Base-by-base conservation (phyloP, 2,113 vertebrate genomes). In the Triplophysa tibetana region DNA sequence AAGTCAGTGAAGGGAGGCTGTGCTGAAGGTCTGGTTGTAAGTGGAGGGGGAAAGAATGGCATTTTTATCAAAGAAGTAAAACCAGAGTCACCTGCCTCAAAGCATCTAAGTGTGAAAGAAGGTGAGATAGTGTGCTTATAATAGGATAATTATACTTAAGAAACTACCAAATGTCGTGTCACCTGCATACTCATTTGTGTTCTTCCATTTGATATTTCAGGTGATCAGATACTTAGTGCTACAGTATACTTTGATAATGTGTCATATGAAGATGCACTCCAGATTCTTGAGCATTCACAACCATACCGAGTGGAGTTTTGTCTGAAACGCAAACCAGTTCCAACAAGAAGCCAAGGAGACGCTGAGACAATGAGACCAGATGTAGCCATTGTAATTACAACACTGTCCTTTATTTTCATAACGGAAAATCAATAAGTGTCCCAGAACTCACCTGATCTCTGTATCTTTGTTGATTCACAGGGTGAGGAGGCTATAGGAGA, bases 161-260 rank as follows among this genome's bases (percentile, higher is more conserved):
- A 13, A 63, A 23, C 6, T 38, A 24, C 33, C 5, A 38, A 17
- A 8, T 19, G 13, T n/a, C 13, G 56, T 63, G 26, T 63, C 58
- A 17, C 26, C 43, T 38, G 60, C 23, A 78, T 48, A 14, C 62
- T 69, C 24, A 74, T 84, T 78, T 78, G 3, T 56, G 54, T 81
- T 4, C 16, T 45, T 50, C 16, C 83, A 98, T 84, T 1, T 58
- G 24, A 74, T 1, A 16, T 41, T 48, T 21, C 85, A 99, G 98
- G 98, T 74, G 98, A 99, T 84, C 97, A 98, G 85, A 89, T 99
- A 75, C 91, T 99, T 86, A 99, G 96, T 38, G 92, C 97, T 21
- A 99, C 97, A 8, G 88, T 99, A 73, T 98, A 97, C 91, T 99
- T 99, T 0, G 97, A 98, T 85, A 89, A 97, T 78, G 93, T 98